Base-by-base conservation (phyloP, 2,113 vertebrate species). In the Eudyptes chrysolophus region DNA sequence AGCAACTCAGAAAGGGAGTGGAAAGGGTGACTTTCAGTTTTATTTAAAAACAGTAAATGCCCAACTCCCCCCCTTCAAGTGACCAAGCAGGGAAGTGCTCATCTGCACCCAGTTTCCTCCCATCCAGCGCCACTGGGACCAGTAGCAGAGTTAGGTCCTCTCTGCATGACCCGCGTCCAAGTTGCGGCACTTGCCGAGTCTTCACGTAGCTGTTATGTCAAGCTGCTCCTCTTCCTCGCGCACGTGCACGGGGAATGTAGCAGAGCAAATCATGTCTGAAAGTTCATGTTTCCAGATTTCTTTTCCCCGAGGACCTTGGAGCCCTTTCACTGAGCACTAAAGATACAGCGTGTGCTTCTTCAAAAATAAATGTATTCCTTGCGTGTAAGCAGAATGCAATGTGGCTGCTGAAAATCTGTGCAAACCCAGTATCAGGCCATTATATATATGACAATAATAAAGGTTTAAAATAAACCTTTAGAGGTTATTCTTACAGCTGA, bases 181-280 rank as follows among this genome's bases (percentile, higher is more conserved):
- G 21, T 0, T 42, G 66, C 7, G 22, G 29, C 64, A 61, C 15
- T 46, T 40, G 18, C 34, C 1, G 1, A 22, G 20, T 7, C 9
- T 57, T 93, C 18, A 9, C 0, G 2, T 2, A 36, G n/a, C 27
- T 18, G 29, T 34, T 77, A 0, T 7, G 6, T 20, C 0, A 7
- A 34, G 66, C 36, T 92, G 46, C 51, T 71, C 24, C 74, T 71
- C 27, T 40, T 75, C 60, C n/a, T 82, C 1, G 0, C 29, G 4
- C 1, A 1, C 4, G 6, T 19, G 4, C 29, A 7, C 0, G 1
- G 36, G 55, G 60, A 60, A 52, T 2, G 9, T 1, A 66, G n/a
- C 60, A 51, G 69, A 48, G 34, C 8, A 34, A 68, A 26, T 25
- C 2, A 1, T 3, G 2, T 26, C n/a, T 83, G 42, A 25, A 94